Base-by-base conservation (phyloP, 2,888 invertebrate genomes). In the Meloe dianella region DNA sequence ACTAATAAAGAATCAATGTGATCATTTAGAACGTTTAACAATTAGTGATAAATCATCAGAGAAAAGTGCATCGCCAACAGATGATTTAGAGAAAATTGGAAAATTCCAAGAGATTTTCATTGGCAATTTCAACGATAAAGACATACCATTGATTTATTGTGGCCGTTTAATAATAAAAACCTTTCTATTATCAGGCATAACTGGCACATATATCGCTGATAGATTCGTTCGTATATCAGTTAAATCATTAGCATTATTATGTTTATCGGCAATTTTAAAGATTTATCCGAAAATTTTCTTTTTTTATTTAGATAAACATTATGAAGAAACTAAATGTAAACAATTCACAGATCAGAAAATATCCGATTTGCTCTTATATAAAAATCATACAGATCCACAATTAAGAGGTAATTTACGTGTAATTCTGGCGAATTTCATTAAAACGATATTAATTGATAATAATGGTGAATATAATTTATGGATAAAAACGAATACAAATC, bases 161-260 rank as follows among this genome's bases (percentile, higher is more conserved):
- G 87, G 90, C 8, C 86, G 95, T 71, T 86, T 93, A 65, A 83
- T 96, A 5, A 87, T 89, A 17, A 90, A 91, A 10, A 88, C 89
- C 65, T 95, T 94, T 81, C 84, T 96, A 27, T 82, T 95, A 30
- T 87, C 89, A 14, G 93, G 92, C 0, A 85, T 85, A 61, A 85
- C 86, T 64, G 77, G 73, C 65, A 61, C 68, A 71, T 77, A 91
- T 59, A 89, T 92, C 71, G 84, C 92, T 1, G 97, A 97, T 80
- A 88, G 89, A 81, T 85, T 85, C 24, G 91, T 94, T 38, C 87
- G 97, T 38, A 95, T 98, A 32, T 97, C 97, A 66, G 93, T 96
- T 0, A 97, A 97, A 84, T 91, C 94, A 8, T 88, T 97, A 41
- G 94, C 96, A 0, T 80, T 97, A 22, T 89, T 89, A 63, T 96